Conservation (phyloP, 2,888 invertebrate species). For the Philereme transversata region DNA sequence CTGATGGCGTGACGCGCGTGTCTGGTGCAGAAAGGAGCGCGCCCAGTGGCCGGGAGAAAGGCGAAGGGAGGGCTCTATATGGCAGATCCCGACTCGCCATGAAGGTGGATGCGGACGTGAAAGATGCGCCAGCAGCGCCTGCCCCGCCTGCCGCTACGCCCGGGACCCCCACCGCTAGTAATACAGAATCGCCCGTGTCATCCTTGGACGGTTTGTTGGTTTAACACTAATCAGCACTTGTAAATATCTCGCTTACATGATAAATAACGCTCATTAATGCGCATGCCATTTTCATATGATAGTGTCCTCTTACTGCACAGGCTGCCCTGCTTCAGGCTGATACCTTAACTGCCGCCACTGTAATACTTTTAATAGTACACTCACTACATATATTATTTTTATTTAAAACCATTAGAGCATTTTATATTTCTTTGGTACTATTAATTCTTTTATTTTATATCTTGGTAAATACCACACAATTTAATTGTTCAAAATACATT, state of each 20-base stretch:
- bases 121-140: conserved; percentile 62
- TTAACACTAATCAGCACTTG: conserved; percentile 46
- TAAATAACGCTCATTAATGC: conserved; percentile 34
- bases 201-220: conserved; percentile 78
- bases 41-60: conserved; percentile 51
- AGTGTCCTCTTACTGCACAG: conserved; percentile 1
- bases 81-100: conserved; percentile 57
- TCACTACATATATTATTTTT: neutral
- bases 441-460: neutral
- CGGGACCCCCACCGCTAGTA: conserved; percentile 67
- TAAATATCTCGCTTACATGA: conserved; percentile 51
- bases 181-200: conserved; percentile 76
- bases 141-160: conserved; percentile 56
- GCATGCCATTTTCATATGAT: conserved; percentile 14
- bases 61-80: conserved; percentile 58
- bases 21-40: conserved; percentile 70
- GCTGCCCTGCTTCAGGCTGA: conserved; percentile 22
- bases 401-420: neutral
- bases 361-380: conserved; percentile 4
- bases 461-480: neutral
- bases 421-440: neutral
- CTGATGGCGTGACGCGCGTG: conserved; percentile 62
- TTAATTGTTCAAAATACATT: no score
- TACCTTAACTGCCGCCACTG: conserved; percentile 12
- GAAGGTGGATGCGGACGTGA: conserved; percentile 69